phyloP scores from a whole-genome alignment of 35 echinoderm and acorn worm genomes.

The Anneissia japonica region DNA sequence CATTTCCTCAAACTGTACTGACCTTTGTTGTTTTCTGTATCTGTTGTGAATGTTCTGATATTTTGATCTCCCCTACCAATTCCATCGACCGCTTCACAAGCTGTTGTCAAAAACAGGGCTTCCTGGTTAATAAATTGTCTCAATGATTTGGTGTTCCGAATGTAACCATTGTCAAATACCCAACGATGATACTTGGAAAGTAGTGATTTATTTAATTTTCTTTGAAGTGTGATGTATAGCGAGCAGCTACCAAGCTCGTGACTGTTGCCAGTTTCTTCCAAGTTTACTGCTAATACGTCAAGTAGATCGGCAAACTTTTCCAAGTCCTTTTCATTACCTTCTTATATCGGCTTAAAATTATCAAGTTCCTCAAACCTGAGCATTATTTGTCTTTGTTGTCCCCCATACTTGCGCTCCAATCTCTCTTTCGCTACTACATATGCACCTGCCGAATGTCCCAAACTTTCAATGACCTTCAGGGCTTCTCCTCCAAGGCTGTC shows the following conservation, averaged over 20 bases:
- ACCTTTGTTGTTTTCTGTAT: not conserved
- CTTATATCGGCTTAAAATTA: too few species aligned
- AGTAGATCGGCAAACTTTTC: too few species aligned
- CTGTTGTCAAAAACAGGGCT: not conserved
- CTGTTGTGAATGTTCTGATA: not conserved
- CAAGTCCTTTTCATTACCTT: too few species aligned
- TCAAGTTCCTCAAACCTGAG: too few species aligned
- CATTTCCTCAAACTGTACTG: not conserved
- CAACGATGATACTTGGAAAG: not conserved
- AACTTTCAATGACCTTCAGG: not conserved
- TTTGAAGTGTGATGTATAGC: too few species aligned
- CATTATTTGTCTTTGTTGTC: too few species aligned
- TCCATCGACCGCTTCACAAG: not conserved
- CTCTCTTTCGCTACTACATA: not conserved
- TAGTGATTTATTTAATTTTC: too few species aligned
- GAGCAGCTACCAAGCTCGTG: too few species aligned
- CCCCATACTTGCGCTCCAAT: not conserved
- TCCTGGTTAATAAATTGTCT: not conserved
- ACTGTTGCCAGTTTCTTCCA: too few species aligned
- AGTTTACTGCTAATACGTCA: too few species aligned
- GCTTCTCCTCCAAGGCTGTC: conserved; percentile 11
- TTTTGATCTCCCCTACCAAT: not conserved
- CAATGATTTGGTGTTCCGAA: not conserved
- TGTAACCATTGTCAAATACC: not conserved
- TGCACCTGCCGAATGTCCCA: conserved; percentile 23